Percentiles rank a stretch among this genome's conserved stretches.
Evolutionary conservation across 37 sponge, comb jelly and placozoan species (phyloP).

Genomic region (Dysidea cf. avara): DNA sequence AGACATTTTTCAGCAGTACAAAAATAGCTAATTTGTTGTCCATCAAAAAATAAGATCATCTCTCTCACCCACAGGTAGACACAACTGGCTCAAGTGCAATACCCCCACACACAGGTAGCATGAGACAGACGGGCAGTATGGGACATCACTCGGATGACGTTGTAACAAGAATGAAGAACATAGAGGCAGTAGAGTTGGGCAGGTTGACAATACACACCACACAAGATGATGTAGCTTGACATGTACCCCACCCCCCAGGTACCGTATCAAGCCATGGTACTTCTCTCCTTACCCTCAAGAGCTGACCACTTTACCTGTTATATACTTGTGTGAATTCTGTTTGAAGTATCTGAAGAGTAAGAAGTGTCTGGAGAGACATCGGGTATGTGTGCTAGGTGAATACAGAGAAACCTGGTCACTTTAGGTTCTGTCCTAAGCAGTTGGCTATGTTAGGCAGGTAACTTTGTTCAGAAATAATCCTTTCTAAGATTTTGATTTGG

Average conservation of each 20-base stretch:
- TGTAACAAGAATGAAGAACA: conserved; percentile 96
- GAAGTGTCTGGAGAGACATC: conserved; percentile 85
- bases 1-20: too few species aligned
- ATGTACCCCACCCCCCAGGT: not conserved
- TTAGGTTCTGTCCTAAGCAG: too few species aligned
- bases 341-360: conserved; percentile 91
- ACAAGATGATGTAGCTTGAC: too few species aligned
- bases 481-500: too few species aligned
- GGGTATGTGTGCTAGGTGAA: conserved; percentile 28
- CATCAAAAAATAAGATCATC: too few species aligned
- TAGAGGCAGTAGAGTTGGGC: conserved; percentile 92
- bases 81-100: conserved; percentile 9
- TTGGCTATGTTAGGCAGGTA: too few species aligned
- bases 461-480: too few species aligned
- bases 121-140: conserved; percentile 54
- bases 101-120: conserved; percentile 65
- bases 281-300: conserved; percentile 98
- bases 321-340: conserved; percentile 98
- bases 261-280: conserved; percentile 96
- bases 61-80: too few species aligned
- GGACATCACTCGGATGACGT: conserved; percentile 81
- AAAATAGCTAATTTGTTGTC: too few species aligned
- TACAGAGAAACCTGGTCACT: too few species aligned
- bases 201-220: not conserved
- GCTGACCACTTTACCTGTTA: conserved; percentile 75